Evolutionary conservation across 2,888 invertebrate genomes (phyloP), one percentile per base, ranked within the genome.

Genomic region (Hirtodrosophila cameraria): DNA sequence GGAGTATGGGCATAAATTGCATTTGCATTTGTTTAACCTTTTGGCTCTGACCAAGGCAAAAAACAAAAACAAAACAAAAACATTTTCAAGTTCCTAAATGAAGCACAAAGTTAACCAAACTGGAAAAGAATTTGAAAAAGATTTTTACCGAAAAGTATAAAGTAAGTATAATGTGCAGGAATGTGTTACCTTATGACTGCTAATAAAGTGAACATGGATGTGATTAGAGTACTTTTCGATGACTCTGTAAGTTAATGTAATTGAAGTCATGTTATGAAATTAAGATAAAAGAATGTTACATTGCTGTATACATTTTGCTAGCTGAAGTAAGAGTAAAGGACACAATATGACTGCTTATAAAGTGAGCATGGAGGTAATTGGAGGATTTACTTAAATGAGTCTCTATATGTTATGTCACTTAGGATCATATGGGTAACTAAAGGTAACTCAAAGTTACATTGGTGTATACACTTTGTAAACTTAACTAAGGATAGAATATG

Each of bases 21-120:
- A 87, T 80, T 87, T 82, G 86, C 83, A 80, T 87, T 85, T 49
- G 45, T 8, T 58, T 84, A 69, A 86, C 87, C 86, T 84, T 80
- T 78, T 73, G 58, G 84, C 66, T 52, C 28, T 36, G 28, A 7
- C 8, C 48, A 33, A 3, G n/a, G 13, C 18, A 20, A 20, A 20
- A 20, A 20, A 20, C 2, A 20, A 20, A 20, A 20, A 3, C 18
- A 20, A 20, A 39, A 45, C n/a, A 16, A 15, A 27, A 64, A 27
- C 15, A 18, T 31, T 28, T 18, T 13, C 28, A 13, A 61, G 31
- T 63, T 39, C 9, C 53, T 38, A 46, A 46, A 42, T 23, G 43
- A 41, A 63, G 12, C 35, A 13, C 36, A 46, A 28, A 18, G n/a
- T 16, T 7, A 13, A 6, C 5, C 20, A 11, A 27, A 6, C 13